Evolutionary conservation across 2,797 vertebrate genomes (phyloP).

Genomic region (Darevskia mixta): DNA sequence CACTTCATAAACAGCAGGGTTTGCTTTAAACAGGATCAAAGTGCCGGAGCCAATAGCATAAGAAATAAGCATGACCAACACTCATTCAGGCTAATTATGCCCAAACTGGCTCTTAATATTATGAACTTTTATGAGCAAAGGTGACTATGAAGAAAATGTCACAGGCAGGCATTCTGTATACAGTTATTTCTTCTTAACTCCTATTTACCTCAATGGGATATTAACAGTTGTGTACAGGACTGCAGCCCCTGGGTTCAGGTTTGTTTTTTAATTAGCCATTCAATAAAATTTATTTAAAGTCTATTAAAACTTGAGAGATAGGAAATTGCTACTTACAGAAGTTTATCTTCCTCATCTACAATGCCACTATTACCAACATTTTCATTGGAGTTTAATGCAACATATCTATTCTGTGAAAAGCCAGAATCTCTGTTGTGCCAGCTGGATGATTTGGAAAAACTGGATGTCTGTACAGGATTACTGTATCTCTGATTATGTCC

Average conservation of each 20-base stretch:
- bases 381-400: slow-evolving; percentile 63
- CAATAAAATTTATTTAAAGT: slow-evolving; percentile 22
- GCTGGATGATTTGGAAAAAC: slow-evolving; percentile 78
- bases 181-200: background rate
- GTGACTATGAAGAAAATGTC: no score
- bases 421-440: slow-evolving; percentile 78
- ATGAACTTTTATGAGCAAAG: no score
- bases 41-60: background rate
- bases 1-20: background rate
- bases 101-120: background rate
- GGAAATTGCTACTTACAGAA: slow-evolving; percentile 82
- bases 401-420: slow-evolving; percentile 87
- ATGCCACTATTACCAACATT: slow-evolving; percentile 62
- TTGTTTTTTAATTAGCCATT: background rate
- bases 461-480: slow-evolving; percentile 83
- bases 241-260: background rate
- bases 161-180: background rate
- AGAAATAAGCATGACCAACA: background rate
- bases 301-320: background rate
- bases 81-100: no score
- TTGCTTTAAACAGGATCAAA: background rate
- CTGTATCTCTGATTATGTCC: slow-evolving; percentile 67
- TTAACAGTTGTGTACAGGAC: background rate
- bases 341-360: slow-evolving; percentile 84
- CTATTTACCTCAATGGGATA: background rate